Percentiles rank a stretch among this genome's conserved stretches.
These are phyloP conservation scores for Luehdorfia chinensis DNA, from an alignment of 1,140 invertebrate genomes.

Conservation along the genomic window DNA sequence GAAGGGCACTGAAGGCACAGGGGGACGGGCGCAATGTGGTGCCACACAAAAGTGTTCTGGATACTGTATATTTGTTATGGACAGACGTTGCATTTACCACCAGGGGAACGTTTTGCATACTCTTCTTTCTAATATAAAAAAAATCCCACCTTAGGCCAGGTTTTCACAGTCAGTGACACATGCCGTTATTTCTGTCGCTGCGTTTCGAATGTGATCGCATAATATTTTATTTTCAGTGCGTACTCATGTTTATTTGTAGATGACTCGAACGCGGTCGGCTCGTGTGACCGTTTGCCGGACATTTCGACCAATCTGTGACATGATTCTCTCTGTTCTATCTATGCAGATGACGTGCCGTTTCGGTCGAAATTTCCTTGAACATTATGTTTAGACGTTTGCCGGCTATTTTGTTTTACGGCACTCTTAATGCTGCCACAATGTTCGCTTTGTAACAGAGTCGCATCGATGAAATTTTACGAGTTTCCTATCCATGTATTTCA, in stretches of 20 bases:
- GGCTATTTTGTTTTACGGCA: constrained; percentile 39
- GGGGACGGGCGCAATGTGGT: too few species aligned
- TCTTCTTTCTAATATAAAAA: too few species aligned
- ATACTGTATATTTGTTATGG: too few species aligned
- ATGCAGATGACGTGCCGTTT: constrained; percentile 41
- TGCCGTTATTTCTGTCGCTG: constrained; percentile 44
- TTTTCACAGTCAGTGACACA: constrained; percentile 37
- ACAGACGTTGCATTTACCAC: too few species aligned
- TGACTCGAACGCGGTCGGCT: constrained; percentile 37
- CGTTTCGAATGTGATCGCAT: constrained; percentile 60
- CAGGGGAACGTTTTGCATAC: too few species aligned
- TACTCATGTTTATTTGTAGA: constrained; percentile 70
- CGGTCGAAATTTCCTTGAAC: constrained; percentile 44
- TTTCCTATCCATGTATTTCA: too few species aligned
- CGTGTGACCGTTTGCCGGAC: constrained; percentile 45
- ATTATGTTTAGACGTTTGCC: constrained; percentile 46
- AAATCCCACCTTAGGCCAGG: constrained; percentile 9
- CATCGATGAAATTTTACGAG: constrained; percentile 34
- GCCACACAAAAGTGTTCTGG: too few species aligned
- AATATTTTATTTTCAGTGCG: constrained; percentile 71
- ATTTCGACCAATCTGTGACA: constrained; percentile 63
- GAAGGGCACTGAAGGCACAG: too few species aligned
- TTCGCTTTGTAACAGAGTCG: constrained; percentile 31
- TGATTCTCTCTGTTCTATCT: constrained; percentile 57
- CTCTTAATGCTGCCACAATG: constrained; percentile 29